phyloP scores from a whole-genome alignment of 1,140 invertebrate species.

The Dysdera silvatica region DNA sequence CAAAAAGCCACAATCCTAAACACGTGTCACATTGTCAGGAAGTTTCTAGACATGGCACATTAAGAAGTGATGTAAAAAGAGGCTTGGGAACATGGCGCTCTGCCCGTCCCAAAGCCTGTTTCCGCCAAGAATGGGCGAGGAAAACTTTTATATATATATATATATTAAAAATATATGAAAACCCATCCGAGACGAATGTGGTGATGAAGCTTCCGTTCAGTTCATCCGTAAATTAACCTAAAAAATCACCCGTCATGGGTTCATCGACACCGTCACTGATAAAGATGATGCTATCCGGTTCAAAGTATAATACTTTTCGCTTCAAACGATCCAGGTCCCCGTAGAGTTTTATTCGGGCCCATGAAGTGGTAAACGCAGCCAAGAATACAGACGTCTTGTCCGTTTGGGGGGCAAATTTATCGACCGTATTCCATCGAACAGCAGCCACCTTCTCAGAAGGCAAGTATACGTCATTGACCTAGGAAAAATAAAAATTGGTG shows the following conservation, averaged over 20 bases:
- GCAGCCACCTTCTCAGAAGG: background rate
- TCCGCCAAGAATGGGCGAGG: too few species aligned
- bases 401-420: background rate
- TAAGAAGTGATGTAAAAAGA: too few species aligned
- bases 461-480: slow-evolving; percentile 9
- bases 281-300: slow-evolving; percentile 7
- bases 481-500: background rate
- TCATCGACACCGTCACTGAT: background rate
- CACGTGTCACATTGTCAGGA: too few species aligned
- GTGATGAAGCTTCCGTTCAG: background rate
- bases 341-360: background rate
- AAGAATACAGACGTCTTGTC: background rate
- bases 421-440: background rate
- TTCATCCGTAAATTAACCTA: slow-evolving; percentile 14
- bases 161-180: too few species aligned
- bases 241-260: background rate
- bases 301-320: background rate
- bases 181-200: background rate
- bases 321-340: background rate
- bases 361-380: slow-evolving; percentile 2
- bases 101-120: too few species aligned
- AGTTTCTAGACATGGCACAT: too few species aligned
- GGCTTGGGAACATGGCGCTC: too few species aligned
- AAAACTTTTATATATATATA: too few species aligned
- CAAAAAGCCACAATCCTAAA: too few species aligned